Percentiles rank a stretch among this genome's conserved stretches.
Evolutionary conservation across 2,797 vertebrate genomes (phyloP).

Genomic region (Nyctibius grandis): DNA sequence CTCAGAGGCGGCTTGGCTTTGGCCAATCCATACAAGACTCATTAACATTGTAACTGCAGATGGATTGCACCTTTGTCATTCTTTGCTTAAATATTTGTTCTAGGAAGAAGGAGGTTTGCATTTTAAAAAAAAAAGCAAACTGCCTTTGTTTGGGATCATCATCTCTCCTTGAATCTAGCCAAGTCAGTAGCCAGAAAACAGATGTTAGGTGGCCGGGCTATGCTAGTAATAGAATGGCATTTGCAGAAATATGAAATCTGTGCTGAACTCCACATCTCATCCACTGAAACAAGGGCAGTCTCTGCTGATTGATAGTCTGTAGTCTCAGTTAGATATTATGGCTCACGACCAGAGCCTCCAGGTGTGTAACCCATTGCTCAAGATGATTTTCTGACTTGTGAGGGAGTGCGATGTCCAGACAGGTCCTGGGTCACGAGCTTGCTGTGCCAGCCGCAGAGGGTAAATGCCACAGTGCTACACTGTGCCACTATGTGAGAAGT

Average conservation of each 20-base stretch:
- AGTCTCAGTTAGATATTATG: not conserved
- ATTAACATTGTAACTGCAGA: conserved; percentile 12
- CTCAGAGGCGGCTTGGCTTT: conserved; percentile 12
- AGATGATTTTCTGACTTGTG: not conserved
- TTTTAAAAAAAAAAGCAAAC: not conserved
- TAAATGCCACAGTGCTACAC: not conserved
- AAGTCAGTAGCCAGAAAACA: not conserved
- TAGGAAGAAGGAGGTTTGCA: not conserved
- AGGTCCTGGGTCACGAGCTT: not conserved
- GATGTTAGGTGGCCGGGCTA: not conserved
- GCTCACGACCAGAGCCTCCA: not conserved
- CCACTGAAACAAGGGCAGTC: not conserved
- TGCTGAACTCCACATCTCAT: not conserved
- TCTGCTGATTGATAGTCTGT: not conserved
- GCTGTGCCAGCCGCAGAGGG: not conserved
- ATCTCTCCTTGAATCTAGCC: not conserved
- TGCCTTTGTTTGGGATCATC: not conserved
- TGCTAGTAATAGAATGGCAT: not conserved
- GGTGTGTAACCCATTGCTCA: not conserved
- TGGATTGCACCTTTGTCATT: not conserved
- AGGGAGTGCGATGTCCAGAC: not conserved
- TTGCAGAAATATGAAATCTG: not conserved
- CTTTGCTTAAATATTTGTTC: not conserved
- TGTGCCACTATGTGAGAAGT: fast-evolving
- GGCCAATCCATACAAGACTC: conserved; percentile 20